Conservation (phyloP, 1,140 invertebrate genomes). For the Drosophila sturtevanti region DNA sequence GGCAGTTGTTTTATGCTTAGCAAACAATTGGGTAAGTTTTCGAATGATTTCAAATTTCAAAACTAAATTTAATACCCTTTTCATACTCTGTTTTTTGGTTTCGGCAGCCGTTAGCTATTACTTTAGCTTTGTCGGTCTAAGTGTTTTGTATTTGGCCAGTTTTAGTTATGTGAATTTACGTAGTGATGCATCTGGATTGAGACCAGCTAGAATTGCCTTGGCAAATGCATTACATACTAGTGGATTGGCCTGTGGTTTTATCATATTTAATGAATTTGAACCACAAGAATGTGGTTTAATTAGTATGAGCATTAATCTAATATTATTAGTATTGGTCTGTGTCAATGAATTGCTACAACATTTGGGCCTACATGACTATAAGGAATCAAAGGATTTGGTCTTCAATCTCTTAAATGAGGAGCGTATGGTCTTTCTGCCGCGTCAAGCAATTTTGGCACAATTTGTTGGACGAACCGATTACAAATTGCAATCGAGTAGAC, state of each 20-base stretch:
- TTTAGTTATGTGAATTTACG: slow-evolving; percentile 71
- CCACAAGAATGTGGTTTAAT: slow-evolving; percentile 59
- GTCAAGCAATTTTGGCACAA: slow-evolving; percentile 58
- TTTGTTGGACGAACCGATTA: slow-evolving; percentile 67
- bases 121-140: slow-evolving; percentile 68
- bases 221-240: slow-evolving; percentile 59
- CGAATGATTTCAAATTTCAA: background rate
- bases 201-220: slow-evolving; percentile 60
- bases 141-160: slow-evolving; percentile 59
- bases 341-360: slow-evolving; percentile 74
- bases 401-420: slow-evolving; percentile 77
- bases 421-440: slow-evolving; percentile 61
- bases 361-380: slow-evolving; percentile 61
- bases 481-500: slow-evolving; percentile 47
- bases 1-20: slow-evolving; percentile 75
- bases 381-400: slow-evolving; percentile 66
- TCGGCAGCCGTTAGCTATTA: slow-evolving; percentile 67
- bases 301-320: slow-evolving; percentile 46
- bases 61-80: background rate
- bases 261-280: slow-evolving; percentile 75
- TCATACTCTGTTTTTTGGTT: background rate
- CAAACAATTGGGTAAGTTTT: slow-evolving; percentile 65
- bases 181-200: slow-evolving; percentile 50
- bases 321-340: slow-evolving; percentile 48
- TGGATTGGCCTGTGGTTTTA: slow-evolving; percentile 59